A percentile compares a stretch with the other conserved stretches of the same genome.
phyloP scores from a whole-genome alignment of 2,888 invertebrate genomes.

The Ceratothoa steindachneri region DNA sequence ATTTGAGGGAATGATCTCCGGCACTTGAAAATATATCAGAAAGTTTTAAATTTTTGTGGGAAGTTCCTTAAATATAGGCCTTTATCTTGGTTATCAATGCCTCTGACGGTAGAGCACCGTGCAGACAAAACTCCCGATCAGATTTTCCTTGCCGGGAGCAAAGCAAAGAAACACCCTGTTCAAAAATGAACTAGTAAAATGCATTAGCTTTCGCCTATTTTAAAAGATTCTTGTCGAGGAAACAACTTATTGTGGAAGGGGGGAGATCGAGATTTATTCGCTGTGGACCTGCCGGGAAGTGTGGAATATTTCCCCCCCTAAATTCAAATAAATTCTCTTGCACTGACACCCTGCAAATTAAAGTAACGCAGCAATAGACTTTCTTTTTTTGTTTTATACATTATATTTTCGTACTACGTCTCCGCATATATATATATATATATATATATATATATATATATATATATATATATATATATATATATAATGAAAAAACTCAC shows the following conservation, averaged over 20 bases:
- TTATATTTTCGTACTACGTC: background rate
- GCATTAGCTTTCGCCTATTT: background rate
- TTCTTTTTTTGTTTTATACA: background rate
- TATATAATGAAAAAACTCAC: no score
- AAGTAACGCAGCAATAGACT: background rate
- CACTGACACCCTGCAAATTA: background rate
- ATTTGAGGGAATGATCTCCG: no score
- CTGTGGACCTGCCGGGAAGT: background rate
- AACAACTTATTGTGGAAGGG: background rate
- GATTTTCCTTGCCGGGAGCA: no score
- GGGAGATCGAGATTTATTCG: background rate
- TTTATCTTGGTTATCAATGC: no score
- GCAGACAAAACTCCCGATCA: no score
- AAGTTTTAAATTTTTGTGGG: no score
- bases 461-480: background rate
- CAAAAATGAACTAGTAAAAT: constrained; percentile 5
- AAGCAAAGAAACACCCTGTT: background rate
- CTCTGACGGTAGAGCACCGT: no score
- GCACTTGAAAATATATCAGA: no score
- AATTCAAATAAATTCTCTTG: background rate
- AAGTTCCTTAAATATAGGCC: no score
- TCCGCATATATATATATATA: constrained; percentile 18
- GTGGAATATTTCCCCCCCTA: background rate
- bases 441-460: constrained; percentile 5
- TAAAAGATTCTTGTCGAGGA: background rate